Conservation (phyloP, 37 sponge, comb jelly and placozoan species). For the Bolinopsis microptera region DNA sequence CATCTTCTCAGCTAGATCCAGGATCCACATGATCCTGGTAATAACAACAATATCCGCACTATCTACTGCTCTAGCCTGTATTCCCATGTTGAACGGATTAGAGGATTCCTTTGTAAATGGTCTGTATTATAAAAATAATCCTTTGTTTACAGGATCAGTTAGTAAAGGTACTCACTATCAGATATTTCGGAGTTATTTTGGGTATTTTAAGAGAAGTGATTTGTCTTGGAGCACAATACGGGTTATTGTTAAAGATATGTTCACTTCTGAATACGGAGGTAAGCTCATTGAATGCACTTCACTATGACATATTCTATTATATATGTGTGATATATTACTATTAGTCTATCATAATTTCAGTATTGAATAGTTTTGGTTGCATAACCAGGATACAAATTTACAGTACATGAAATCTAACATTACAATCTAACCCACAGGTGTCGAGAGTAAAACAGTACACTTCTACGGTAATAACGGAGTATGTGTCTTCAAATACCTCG, state of each 20-base stretch:
- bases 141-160: not conserved
- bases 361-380: too few relatives aligned
- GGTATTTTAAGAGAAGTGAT: not conserved
- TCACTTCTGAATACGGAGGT: not conserved
- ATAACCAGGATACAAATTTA: too few relatives aligned
- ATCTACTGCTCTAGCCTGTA: not conserved
- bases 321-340: too few relatives aligned
- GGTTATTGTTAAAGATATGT: not conserved
- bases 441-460: not conserved
- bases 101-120: constrained; percentile 27
- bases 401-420: not conserved
- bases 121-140: not conserved
- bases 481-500: not conserved
- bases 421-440: not conserved
- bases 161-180: not conserved
- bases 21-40: not conserved
- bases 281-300: not conserved
- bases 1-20: not conserved
- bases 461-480: not conserved
- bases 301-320: too few relatives aligned
- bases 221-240: not conserved
- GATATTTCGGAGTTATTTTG: not conserved
- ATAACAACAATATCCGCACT: not conserved
- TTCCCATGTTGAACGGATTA: not conserved
- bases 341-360: too few relatives aligned